Evolutionary conservation across 2,113 vertebrate species (phyloP).

Genomic region (Platichthys flesus): DNA sequence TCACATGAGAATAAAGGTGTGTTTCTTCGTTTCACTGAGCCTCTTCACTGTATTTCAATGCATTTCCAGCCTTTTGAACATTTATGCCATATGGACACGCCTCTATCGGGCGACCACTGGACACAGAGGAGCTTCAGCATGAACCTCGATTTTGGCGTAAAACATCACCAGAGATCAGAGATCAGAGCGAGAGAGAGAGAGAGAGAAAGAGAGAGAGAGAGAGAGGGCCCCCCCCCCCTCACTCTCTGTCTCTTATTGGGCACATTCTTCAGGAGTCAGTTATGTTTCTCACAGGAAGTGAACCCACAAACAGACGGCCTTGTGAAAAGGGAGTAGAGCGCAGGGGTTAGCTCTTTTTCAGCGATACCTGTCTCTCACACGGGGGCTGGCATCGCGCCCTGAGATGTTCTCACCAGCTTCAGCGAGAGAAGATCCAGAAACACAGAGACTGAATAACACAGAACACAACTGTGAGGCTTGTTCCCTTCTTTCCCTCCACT

Average conservation of each 20-base stretch:
- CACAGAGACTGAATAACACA: constrained; percentile 10
- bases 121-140: too few species aligned
- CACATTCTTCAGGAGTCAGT: constrained; percentile 74
- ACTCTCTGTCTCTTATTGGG: constrained; percentile 59
- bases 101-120: too few species aligned
- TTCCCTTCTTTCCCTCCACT: neutral
- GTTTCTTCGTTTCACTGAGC: too few species aligned
- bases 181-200: neutral
- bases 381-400: constrained; percentile 42
- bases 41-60: too few species aligned
- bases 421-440: constrained; percentile 10
- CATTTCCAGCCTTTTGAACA: too few species aligned
- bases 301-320: constrained; percentile 62
- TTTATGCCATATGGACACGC: too few species aligned
- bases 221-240: neutral
- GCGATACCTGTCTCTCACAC: constrained; percentile 42
- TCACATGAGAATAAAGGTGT: too few species aligned
- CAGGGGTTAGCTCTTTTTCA: constrained; percentile 19
- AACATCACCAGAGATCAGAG: constrained; percentile 16
- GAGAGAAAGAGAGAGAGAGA: neutral
- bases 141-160: constrained; percentile 4
- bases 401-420: constrained; percentile 40
- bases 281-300: constrained; percentile 73
- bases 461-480: neutral
- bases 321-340: constrained; percentile 31